These are phyloP conservation scores for Rostratula benghalensis DNA, from an alignment of 2,113 vertebrate species.

Conservation along the genomic window DNA sequence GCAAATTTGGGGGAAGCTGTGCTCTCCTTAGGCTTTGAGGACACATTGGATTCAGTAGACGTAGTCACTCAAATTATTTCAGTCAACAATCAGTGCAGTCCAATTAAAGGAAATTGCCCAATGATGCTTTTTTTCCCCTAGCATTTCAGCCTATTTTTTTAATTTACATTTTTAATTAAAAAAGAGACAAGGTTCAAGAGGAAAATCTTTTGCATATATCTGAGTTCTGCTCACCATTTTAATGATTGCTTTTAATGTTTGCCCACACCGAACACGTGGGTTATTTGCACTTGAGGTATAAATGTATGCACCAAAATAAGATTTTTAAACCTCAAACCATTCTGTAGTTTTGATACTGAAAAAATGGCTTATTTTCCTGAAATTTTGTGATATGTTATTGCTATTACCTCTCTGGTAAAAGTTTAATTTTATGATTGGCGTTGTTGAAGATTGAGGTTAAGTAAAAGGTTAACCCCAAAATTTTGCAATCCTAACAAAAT, in stretches of 20 bases:
- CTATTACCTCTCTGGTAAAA: not conserved
- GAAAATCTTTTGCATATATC: not conserved
- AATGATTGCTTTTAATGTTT: not conserved
- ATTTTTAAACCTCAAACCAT: not conserved
- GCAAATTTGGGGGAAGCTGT: not conserved
- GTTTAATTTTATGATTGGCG: not conserved
- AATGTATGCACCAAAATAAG: not conserved
- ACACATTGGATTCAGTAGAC: not conserved
- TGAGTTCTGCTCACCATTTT: not conserved
- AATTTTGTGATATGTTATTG: not conserved
- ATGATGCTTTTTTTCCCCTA: not conserved
- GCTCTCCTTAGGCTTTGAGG: not conserved
- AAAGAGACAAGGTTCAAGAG: not conserved
- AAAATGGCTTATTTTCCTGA: not conserved
- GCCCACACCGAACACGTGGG: fast-evolving
- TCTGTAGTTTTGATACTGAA: not conserved
- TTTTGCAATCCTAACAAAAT: not conserved
- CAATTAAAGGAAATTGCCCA: not conserved
- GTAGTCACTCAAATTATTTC: not conserved
- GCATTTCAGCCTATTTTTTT: not conserved
- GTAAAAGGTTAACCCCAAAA: not conserved
- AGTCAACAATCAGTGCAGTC: not conserved
- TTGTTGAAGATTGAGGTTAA: not conserved
- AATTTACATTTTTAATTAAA: not conserved
- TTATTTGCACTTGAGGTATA: not conserved